These are phyloP conservation scores for Augiades crinisus DNA, from an alignment of 2,888 invertebrate genomes.

Conservation along the genomic window DNA sequence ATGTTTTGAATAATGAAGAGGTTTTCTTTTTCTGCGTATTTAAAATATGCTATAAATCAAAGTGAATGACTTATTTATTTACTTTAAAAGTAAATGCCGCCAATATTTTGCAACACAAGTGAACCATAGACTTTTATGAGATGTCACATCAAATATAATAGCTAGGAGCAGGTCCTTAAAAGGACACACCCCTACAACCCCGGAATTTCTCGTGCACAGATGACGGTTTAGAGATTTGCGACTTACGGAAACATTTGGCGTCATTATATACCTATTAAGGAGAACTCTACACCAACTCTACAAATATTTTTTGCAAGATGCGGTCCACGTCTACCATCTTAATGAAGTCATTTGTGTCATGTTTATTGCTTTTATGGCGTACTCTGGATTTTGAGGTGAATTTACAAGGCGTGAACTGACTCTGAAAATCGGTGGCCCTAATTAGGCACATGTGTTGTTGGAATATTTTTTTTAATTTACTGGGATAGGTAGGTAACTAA, in stretches of 20 bases:
- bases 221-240: conserved; percentile 62
- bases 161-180: conserved; percentile 2
- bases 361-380: conserved; percentile 76
- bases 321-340: conserved; percentile 65
- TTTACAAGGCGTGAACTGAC: conserved; percentile 77
- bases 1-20: conserved; percentile 8
- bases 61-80: conserved; percentile 11
- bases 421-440: conserved; percentile 60
- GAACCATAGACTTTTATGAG: not conserved
- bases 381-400: conserved; percentile 71
- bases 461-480: conserved; percentile 36
- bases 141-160: conserved; percentile 29
- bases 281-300: conserved; percentile 48
- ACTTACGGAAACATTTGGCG: conserved; percentile 64
- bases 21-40: conserved; percentile 8
- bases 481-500: not conserved
- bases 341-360: conserved; percentile 79
- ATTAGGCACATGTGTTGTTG: conserved; percentile 57
- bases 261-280: conserved; percentile 77
- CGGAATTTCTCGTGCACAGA: conserved; percentile 59
- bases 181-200: conserved; percentile 44
- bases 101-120: not conserved
- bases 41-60: conserved; percentile 7
- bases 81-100: not conserved
- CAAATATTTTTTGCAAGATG: conserved; percentile 68